These are phyloP conservation scores for Plestiodon gilberti DNA, from an alignment of 2,113 vertebrate genomes.

Conservation along the genomic window DNA sequence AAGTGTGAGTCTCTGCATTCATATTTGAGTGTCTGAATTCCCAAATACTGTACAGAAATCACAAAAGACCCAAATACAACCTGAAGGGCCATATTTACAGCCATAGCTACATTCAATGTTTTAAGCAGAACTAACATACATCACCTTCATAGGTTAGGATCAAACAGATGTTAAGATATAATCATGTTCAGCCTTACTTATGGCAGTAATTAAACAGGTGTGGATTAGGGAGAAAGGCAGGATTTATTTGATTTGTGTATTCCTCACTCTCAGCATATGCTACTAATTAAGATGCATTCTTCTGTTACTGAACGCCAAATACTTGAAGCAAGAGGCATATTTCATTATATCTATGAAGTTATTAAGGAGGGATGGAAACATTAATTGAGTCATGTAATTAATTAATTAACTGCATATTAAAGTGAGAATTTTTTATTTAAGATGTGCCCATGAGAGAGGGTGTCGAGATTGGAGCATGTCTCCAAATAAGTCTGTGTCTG, in stretches of 20 bases:
- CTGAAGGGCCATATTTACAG: background rate
- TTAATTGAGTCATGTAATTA: background rate
- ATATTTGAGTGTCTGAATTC: background rate
- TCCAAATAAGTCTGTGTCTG: background rate
- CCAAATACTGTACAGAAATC: background rate
- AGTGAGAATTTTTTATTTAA: background rate
- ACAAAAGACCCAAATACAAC: background rate
- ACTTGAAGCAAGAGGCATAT: slow-evolving; percentile 19
- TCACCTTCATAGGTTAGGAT: background rate
- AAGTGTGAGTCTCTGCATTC: background rate
- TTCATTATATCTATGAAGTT: slow-evolving; percentile 15
- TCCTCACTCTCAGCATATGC: background rate
- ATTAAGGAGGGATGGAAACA: background rate
- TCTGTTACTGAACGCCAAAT: slow-evolving; percentile 42
- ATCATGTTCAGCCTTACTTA: background rate
- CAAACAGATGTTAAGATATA: background rate
- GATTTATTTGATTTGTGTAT: slow-evolving; percentile 23
- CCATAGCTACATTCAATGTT: background rate
- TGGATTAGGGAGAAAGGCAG: background rate
- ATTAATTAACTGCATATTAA: slow-evolving; percentile 8
- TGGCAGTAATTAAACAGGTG: background rate
- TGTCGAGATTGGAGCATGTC: background rate
- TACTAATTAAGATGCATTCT: slow-evolving; percentile 32
- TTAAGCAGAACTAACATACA: background rate
- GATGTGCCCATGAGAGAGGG: background rate